phyloP scores from a whole-genome alignment of 1,140 invertebrate species.

The Eriocheir sinensis region DNA sequence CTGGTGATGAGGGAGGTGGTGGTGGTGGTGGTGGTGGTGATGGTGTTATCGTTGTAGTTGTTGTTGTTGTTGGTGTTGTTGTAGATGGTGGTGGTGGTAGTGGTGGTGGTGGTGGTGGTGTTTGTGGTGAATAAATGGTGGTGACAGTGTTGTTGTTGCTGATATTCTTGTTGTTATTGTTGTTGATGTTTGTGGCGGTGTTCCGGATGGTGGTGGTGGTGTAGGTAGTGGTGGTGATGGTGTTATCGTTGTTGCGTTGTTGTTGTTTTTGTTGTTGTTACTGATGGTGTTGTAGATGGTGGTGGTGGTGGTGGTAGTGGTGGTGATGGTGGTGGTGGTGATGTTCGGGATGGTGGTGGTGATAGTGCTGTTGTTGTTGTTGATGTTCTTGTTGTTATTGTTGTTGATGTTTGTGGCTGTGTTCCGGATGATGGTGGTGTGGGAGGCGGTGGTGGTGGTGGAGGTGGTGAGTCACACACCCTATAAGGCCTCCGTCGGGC shows the following conservation, averaged over 20 bases:
- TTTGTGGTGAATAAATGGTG: not conserved
- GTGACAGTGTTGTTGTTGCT: no score
- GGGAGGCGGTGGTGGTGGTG: not conserved
- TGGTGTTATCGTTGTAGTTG: not conserved
- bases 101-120: not conserved
- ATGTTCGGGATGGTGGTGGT: not conserved
- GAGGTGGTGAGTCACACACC: constrained; percentile 4
- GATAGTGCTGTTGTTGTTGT: not conserved
- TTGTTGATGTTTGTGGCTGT: no score
- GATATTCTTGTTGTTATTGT: no score
- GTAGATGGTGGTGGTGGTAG: not conserved
- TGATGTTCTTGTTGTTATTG: not conserved
- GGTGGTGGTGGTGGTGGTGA: not conserved
- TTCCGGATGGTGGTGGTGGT: not conserved
- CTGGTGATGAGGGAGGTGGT: not conserved
- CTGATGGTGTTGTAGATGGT: not conserved
- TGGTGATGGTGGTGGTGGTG: not conserved
- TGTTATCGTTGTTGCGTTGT: no score
- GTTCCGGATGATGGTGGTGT: not conserved
- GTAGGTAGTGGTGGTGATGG: not conserved
- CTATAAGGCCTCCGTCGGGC: not conserved
- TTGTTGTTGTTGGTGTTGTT: not conserved
- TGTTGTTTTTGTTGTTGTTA: no score
- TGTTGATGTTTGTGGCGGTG: no score
- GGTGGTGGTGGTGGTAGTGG: not conserved